phyloP scores from a whole-genome alignment of 2,113 vertebrate species.

The Sciurus niger region DNA sequence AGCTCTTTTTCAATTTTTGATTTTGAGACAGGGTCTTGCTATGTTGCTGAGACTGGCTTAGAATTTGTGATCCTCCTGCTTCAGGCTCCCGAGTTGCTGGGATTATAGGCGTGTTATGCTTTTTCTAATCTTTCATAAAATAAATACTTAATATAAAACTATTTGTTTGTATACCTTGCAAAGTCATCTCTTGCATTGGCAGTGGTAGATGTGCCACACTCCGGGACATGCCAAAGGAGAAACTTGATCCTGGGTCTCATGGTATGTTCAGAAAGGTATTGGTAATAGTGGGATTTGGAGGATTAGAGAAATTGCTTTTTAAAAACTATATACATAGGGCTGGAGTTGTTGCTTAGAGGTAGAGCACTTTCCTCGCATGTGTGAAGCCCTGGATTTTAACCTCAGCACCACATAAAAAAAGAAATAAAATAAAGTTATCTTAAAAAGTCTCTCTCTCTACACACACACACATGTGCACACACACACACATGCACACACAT shows the following conservation, averaged over 20 bases:
- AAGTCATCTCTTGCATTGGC: background rate
- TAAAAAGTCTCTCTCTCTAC: no score
- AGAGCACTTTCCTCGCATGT: no score
- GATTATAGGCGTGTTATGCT: background rate
- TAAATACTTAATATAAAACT: background rate
- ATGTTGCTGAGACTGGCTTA: no score
- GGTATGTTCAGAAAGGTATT: background rate
- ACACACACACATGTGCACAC: no score
- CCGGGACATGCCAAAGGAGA: background rate
- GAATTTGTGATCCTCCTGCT: no score
- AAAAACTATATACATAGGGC: background rate
- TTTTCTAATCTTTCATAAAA: background rate
- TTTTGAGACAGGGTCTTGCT: no score
- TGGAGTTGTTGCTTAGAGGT: no score
- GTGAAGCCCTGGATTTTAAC: no score
- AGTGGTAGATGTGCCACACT: background rate
- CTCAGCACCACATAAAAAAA: background rate
- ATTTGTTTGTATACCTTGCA: background rate
- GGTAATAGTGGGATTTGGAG: background rate
- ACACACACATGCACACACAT: background rate
- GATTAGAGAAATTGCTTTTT: background rate
- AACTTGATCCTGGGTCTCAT: background rate
- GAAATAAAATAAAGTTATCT: background rate
- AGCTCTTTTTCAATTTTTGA: no score
- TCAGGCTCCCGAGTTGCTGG: no score